Base-by-base conservation (phyloP, 2,113 vertebrate species). In the Leptobrachium ailaonicum region DNA sequence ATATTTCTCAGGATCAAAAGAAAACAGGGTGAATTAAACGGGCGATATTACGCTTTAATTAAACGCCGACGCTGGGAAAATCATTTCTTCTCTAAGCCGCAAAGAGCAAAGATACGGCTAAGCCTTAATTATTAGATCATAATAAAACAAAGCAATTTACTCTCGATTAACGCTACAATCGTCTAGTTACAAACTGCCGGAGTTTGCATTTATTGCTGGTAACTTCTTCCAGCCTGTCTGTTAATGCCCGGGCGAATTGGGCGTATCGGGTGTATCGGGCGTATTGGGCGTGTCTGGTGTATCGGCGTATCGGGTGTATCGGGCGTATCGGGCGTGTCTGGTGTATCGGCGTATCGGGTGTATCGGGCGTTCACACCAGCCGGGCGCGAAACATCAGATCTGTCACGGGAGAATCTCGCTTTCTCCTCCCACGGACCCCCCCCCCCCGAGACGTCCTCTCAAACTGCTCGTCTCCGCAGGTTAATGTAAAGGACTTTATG, bases 111-210 rank as follows among this genome's bases (percentile, higher is more conserved):
- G 41, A 43, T 11, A 40, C 42, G 54, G 60, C 41, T 63, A 64
- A 79, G 71, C 60, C 71, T 72, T 79, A 79, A 79, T 79, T 79
- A 79, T 72, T 66, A 72, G 32, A 79, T 79, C 45, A 66, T 66
- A 66, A 42, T 79, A 79, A 72, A 50, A 43, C 40, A 41, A 66
- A 40, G 44, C 69, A 66, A 79, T 73, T 79, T 66, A 64, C 58
- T 79, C 69, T 72, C 70, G 66, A 79, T 79, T 79, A 79, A 79
- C 7, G 45, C 41, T 72, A 32, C 56, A 66, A 54, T 79, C 8
- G 53, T 79, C 66, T 79, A 66, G 72, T 75, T 75, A 66, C 66
- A 64, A 66, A 66, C 72, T 79, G 76, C 41, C 76, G 62, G 76
- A 20, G 66, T 41, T 13, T 50, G 62, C 66, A 43, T 44, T 58